Base-by-base conservation (phyloP, 2,113 vertebrate species). In the Lathamus discolor region DNA sequence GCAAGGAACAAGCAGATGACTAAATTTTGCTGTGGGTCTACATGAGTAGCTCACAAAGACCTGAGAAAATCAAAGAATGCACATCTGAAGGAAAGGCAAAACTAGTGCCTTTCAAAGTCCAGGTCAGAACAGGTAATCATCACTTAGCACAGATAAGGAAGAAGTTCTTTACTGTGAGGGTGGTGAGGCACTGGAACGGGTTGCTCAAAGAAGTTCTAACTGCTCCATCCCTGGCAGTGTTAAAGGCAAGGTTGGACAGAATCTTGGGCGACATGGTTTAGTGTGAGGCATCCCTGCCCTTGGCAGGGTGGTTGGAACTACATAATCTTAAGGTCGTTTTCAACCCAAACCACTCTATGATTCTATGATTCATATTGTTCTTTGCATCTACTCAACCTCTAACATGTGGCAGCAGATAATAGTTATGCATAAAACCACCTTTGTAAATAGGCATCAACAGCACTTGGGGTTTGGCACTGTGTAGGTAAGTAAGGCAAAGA, bases 391-490 rank as follows among this genome's bases (percentile, higher is more conserved):
- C 14, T 78, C 19, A 43, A 2, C 10, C 18, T 75, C 22, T 82
- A 49, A 39, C 9, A 23, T 19, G 9, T 14, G 15, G 19, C 70
- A 89, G 55, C 17, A 78, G 52, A 61, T 61, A 25, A 54, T 24
- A 63, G 72, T 29, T 35, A 22, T 64, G 35, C 10, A 25, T 39
- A 43, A 75, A 91, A 51, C 4, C 41, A 49, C 28, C 15, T 37
- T 78, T 84, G n/a, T 44, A 70, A 84, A 66, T 28, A 37, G 46
- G 19, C 19, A 29, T 59, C 43, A 63, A 7, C 1, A 4, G 29
- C 14, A 54, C 0, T 0, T 51, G 31, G n/a, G n/a, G 4, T 29
- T 63, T 76, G 28, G 35, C 24, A 28, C 27, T 57, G 24, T 54
- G 24, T 13, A 74, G 54, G 39, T 74, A 31, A 67, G 16, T 6